Evolutionary conservation across 2,797 vertebrate genomes (phyloP), one percentile per base, ranked within the genome.

Genomic region (Arrhamphus sclerolepis): DNA sequence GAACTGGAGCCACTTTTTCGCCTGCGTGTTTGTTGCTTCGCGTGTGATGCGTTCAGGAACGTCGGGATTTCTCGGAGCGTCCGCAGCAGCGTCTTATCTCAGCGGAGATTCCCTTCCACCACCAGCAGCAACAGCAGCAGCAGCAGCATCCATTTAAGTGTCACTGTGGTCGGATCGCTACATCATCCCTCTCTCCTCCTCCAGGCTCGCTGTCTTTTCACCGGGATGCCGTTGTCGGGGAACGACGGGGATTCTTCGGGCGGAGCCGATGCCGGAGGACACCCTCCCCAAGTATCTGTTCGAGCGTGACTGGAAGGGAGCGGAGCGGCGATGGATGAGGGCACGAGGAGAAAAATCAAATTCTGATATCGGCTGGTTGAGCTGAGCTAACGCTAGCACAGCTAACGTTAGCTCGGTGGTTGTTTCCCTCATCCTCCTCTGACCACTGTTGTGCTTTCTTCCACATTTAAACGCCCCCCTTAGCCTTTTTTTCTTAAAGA

Each of bases 71-170:
- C n/a, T 4, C 41, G 38, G 55, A 44, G 29, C 55, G 59, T 66
- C 72, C 40, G 56, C 62, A 18, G 55, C 53, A 62, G 42, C 56
- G 31, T 60, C 65, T 65, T 42, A 41, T 40, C 50, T 44, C 1
- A 67, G 62, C 52, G 62, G 68, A 70, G 78, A 68, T 70, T 60
- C 77, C 60, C 51, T 47, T 40, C 55, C 71, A 38, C 18, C 51
- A 50, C 42, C 67, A 46, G 39, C 63, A 49, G 42, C 79, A 75
- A 69, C 87, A 81, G 29, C 50, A 46, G 47, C 67, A 51, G 41
- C 65, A 44, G 41, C 77, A 76, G 70, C 87, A 81, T 88, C 83
- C 88, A 85, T 83, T 83, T 63, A 55, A 80, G 66, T 20, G 53
- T 29, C 49, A 17, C 50, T 20, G 46, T 17, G 72, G 34, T 60